Evolutionary conservation across 92 coral and sea anemone species (phyloP).

Genomic region (Isaurus tuberculatus): DNA sequence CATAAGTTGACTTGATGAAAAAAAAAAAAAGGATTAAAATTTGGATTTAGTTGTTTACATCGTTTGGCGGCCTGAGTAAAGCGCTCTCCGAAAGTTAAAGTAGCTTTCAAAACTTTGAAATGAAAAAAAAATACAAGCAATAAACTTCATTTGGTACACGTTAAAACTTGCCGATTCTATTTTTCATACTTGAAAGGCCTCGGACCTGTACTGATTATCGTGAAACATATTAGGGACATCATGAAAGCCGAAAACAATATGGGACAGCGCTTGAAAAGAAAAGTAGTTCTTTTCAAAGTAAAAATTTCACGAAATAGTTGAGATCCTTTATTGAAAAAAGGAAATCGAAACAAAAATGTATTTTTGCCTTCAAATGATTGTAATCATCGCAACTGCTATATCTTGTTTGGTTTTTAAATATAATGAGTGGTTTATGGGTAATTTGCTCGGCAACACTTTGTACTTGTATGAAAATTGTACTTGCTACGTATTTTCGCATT

Average conservation of each 20-base stretch:
- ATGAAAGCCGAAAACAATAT: background rate
- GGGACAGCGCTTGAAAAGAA: background rate
- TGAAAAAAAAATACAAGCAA: background rate
- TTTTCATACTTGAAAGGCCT: background rate
- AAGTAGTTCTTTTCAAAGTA: background rate
- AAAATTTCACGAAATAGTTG: background rate
- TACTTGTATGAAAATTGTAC: background rate
- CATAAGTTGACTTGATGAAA: background rate
- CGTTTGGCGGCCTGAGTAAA: background rate
- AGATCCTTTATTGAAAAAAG: background rate
- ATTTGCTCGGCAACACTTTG: background rate
- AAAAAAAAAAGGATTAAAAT: background rate
- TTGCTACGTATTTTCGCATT: no score
- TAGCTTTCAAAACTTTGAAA: background rate
- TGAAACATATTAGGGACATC: background rate
- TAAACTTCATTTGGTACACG: background rate
- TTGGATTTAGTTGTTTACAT: background rate
- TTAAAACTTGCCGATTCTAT: background rate
- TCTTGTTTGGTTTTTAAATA: no score
- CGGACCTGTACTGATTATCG: background rate
- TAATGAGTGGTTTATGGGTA: constrained; percentile 20
- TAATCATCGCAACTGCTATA: background rate
- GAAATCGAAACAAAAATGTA: background rate
- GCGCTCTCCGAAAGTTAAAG: background rate
- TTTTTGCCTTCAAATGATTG: background rate